Evolutionary conservation across 1,140 invertebrate species (phyloP).

Genomic region (Scaptomyza pallida): DNA sequence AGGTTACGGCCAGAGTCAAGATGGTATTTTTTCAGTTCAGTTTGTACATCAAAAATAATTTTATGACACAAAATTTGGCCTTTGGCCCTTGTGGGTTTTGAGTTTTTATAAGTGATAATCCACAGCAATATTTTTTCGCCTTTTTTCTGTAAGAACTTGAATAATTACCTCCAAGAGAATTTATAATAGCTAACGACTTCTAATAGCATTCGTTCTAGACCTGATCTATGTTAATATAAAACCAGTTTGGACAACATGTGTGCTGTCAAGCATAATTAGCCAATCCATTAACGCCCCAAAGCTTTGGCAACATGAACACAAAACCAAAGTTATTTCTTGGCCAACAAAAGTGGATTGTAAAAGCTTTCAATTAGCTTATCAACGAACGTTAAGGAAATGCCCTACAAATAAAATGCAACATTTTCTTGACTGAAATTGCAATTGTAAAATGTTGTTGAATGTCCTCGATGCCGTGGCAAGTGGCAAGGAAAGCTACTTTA

Average conservation of each 20-base stretch:
- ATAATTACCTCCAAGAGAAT: no score
- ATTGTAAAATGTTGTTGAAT: conserved; percentile 13
- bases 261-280: conserved; percentile 15
- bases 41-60: no score
- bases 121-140: no score
- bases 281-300: conserved; percentile 19
- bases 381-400: conserved; percentile 5
- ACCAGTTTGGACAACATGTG: conserved; percentile 13
- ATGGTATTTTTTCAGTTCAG: no score
- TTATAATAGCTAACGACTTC: no score
- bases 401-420: not conserved
- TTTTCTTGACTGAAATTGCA: conserved; percentile 1
- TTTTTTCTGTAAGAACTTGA: no score
- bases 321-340: not conserved
- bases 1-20: no score
- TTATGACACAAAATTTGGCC: no score
- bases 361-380: conserved; percentile 45
- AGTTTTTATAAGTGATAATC: no score
- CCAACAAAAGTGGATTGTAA: not conserved
- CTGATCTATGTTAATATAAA: conserved; percentile 6
- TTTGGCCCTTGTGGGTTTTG: no score
- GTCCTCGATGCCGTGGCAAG: conserved; percentile 31
- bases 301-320: conserved; percentile 8
- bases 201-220: not conserved
- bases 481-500: conserved; percentile 34